Evolutionary conservation across 2,113 vertebrate species (phyloP), one percentile per base, ranked within the genome.

Genomic region (Papio anubis): DNA sequence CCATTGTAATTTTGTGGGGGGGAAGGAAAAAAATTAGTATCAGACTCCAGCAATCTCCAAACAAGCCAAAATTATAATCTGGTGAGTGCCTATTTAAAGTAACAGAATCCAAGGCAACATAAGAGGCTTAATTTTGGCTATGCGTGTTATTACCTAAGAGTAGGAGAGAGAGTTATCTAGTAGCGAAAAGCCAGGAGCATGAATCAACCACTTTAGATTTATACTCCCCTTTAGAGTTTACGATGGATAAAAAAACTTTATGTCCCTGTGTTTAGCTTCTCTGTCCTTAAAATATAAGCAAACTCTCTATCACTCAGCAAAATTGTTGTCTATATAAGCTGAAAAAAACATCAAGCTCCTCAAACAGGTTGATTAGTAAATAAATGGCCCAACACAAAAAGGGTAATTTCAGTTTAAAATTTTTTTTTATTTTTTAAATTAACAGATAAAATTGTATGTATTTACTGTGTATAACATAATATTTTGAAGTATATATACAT

Each of bases 31-130:
- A 90, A 86, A 97, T 85, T 96, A 93, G 86, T 96, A 97, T 90
- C 81, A 93, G 90, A 88, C 40, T 87, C 81, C 66, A 95, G 59
- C 90, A 66, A 76, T 83, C 81, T 95, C 96, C 76, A 94, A 88
- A 96, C 75, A 76, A 97, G 88, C 95, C 83, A 90, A 97, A 97
- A 96, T 95, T 93, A 88, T 96, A 96, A 97, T 97, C 90, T 97
- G 38, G 84, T 95, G 59, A n/a, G 18, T 76, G 64, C 38, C 93
- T 97, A 95, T 98, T 97, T 97, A 95, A 97, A 96, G 93, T 90
- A 97, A 96, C 93, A 96, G 93, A 84, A 92, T 95, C 88, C 88
- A 83, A 97, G 94, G 94, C 96, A 94, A 94, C 84, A 57, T 32
- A 80, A 94, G 90, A 95, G 83, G 64, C 80, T 97, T 94, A 83